A percentile compares a stretch with the other conserved stretches of the same genome.
These are phyloP conservation scores for Arvicanthis niloticus DNA, from an alignment of 2,113 vertebrate species.

Conservation along the genomic window DNA sequence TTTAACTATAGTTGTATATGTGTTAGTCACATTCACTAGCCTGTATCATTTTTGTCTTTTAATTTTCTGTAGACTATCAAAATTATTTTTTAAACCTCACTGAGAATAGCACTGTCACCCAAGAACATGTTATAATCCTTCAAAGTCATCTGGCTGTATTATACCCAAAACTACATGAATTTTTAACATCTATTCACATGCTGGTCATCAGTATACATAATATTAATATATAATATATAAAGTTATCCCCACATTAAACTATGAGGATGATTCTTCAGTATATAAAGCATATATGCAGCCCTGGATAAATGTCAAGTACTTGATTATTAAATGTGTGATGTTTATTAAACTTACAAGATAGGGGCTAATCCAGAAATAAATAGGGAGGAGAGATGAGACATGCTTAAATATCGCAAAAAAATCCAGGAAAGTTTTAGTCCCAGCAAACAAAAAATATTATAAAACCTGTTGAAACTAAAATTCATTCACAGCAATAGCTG, in stretches of 20 bases:
- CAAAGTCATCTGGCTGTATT: neutral
- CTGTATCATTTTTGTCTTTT: neutral
- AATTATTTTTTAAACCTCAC: neutral
- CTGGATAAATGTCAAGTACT: neutral
- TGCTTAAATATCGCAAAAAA: neutral
- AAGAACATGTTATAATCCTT: neutral
- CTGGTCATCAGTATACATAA: neutral
- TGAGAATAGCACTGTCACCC: neutral
- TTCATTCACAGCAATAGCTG: neutral
- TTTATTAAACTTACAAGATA: neutral
- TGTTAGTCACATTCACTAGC: neutral
- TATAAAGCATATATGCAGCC: neutral
- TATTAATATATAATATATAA: neutral
- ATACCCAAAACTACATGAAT: accelerated
- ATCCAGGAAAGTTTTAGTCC: neutral
- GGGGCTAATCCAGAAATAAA: neutral
- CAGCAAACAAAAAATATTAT: slow-evolving; percentile 21
- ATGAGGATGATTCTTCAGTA: neutral
- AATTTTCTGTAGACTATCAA: neutral
- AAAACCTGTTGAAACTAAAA: neutral
- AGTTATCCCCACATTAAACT: neutral
- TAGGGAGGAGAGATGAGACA: neutral
- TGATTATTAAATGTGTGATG: neutral
- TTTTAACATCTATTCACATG: neutral
- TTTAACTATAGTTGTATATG: neutral